Evolutionary conservation across 1,140 invertebrate species (phyloP), one percentile per base, ranked within the genome.

Genomic region (Leptoteleia sp.): DNA sequence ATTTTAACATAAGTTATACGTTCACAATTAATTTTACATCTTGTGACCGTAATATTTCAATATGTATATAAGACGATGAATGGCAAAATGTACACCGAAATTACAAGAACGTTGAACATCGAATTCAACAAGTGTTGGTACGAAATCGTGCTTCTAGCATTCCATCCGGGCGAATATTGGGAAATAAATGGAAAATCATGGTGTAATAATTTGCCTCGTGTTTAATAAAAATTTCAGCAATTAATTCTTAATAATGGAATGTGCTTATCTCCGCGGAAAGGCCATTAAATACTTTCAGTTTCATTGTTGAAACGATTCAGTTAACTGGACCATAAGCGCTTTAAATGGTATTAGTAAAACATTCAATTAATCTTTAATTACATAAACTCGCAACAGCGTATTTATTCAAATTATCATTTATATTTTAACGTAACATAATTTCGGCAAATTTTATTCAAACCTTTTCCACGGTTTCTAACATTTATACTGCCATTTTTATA

Each of bases 81-180:
- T n/a, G n/a, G n/a, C 15, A 43, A 54, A 52, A 54, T 65, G 8
- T 40, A 13, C 29, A 25, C 11, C 15, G 6, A 37, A 16, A 40
- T 62, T 48, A 52, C 47, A 47, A 64, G 37, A 68, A 59, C 17
- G 27, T 59, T 42, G 25, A 70, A 70, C 35, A 70, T 52, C 52
- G 38, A 72, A 71, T 62, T 38, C 52, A 72, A 72, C 57, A 62
- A 62, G 67, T 71, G 54, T 61, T 62, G 22, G 35, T 55, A 55
- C 47, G 15, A 62, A 72, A 47, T 52, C 33, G 38, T 40, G 12
- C 55, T 45, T 47, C 40, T 48, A 29, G 22, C 27, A 6, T 37
- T 61, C 8, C 29, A 45, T 54, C 16, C 43, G 54, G 43, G 45
- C 37, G 35, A 42, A 22, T 42, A 52, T 42, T 12, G 8, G 59